Evolutionary conservation across 1,140 invertebrate species (phyloP).

Genomic region (Bicyclus anynana): DNA sequence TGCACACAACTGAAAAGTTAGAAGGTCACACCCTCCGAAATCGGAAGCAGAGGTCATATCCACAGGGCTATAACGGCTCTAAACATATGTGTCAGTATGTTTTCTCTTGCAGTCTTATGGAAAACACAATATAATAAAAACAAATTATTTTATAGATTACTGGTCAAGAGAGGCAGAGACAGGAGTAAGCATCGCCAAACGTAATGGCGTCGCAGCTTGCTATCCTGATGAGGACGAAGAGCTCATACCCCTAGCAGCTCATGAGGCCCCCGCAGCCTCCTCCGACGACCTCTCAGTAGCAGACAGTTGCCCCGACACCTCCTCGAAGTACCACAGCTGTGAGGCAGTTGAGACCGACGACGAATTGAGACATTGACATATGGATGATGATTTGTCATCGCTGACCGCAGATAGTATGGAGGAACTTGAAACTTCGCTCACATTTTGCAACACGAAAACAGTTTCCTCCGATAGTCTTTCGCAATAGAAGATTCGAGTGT

Average conservation of each 20-base stretch:
- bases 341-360: conserved; percentile 82
- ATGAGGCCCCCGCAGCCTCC: conserved; percentile 76
- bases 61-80: no score
- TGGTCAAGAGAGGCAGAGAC: conserved; percentile 44
- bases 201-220: conserved; percentile 42
- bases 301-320: conserved; percentile 84
- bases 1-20: no score
- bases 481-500: background rate
- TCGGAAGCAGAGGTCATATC: no score
- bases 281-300: conserved; percentile 82
- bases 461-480: background rate
- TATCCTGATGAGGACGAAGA: conserved; percentile 56
- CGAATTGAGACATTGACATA: conserved; percentile 62
- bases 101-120: no score
- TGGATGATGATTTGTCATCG: background rate
- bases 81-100: no score
- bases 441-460: background rate
- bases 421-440: background rate
- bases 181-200: conserved; percentile 25
- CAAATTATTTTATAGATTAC: conserved; percentile 29
- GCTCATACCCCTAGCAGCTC: conserved; percentile 57
- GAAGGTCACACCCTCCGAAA: no score
- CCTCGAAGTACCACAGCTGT: conserved; percentile 85
- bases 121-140: no score
- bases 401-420: background rate